phyloP scores from a whole-genome alignment of 2,113 vertebrate species.

The Nestor notabilis region DNA sequence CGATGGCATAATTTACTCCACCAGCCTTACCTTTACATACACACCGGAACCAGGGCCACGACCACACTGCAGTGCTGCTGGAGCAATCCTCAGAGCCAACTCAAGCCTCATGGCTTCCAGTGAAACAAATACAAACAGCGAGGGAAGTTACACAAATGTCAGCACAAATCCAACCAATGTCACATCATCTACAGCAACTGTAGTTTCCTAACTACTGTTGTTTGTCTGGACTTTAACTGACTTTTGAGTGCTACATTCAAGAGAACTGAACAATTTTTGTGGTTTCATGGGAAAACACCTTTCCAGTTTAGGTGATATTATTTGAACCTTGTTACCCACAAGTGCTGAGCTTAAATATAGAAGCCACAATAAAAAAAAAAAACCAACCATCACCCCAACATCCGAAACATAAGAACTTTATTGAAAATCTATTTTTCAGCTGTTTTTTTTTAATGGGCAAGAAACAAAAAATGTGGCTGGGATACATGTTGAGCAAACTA shows the following conservation, averaged over 20 bases:
- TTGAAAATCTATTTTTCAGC: constrained; percentile 78
- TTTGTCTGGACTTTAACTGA: constrained; percentile 74
- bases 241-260: constrained; percentile 82
- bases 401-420: constrained; percentile 73
- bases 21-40: constrained; percentile 99
- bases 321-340: constrained; percentile 74
- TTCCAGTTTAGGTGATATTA: constrained; percentile 72
- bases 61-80: constrained; percentile 96
- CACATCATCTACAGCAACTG: constrained; percentile 90
- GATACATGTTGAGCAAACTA: constrained; percentile 78
- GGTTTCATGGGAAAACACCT: constrained; percentile 82
- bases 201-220: constrained; percentile 93
- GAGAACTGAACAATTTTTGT: constrained; percentile 81
- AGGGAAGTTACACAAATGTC: constrained; percentile 84
- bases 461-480: constrained; percentile 84
- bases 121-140: constrained; percentile 81
- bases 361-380: constrained; percentile 78
- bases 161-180: constrained; percentile 88
- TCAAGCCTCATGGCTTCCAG: constrained; percentile 87
- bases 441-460: constrained; percentile 81
- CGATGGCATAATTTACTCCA: constrained; percentile 99
- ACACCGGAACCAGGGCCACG: constrained; percentile 96
- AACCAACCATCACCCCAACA: constrained; percentile 36
- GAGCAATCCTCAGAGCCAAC: constrained; percentile 92
- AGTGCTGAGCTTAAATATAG: constrained; percentile 76